phyloP scores from a whole-genome alignment of 2,113 vertebrate genomes.

The Burhinus bistriatus region DNA sequence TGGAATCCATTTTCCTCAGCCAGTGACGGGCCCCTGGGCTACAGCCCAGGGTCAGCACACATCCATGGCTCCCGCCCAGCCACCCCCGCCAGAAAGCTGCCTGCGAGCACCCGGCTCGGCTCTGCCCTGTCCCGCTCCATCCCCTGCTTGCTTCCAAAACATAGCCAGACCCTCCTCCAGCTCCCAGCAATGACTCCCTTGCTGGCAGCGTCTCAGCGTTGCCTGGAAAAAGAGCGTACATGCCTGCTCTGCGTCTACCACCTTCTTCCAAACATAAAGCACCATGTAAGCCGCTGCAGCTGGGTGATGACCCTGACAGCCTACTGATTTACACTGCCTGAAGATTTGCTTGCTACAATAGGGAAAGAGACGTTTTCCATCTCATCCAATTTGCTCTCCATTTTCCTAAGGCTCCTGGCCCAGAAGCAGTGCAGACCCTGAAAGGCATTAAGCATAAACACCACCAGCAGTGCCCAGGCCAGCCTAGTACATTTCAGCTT shows the following conservation, averaged over 20 bases:
- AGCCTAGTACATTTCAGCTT: neutral
- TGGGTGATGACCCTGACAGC: rapidly evolving
- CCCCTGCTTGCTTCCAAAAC: neutral
- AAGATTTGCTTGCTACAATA: neutral
- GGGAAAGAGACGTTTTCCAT: neutral
- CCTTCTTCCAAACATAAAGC: neutral
- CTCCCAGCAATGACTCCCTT: neutral
- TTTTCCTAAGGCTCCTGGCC: neutral
- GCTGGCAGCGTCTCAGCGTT: neutral
- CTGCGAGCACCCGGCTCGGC: rapidly evolving
- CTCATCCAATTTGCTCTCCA: neutral
- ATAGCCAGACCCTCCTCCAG: neutral
- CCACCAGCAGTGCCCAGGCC: neutral
- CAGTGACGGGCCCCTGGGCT: rapidly evolving
- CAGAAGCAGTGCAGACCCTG: neutral
- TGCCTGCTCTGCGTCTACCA: neutral
- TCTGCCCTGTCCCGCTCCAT: neutral
- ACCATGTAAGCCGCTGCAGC: neutral
- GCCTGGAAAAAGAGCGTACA: neutral
- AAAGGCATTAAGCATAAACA: neutral
- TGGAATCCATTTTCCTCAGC: neutral
- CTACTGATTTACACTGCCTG: neutral
- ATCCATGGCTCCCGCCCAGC: neutral
- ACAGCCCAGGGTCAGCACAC: rapidly evolving
- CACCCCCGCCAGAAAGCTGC: rapidly evolving